phyloP scores from a whole-genome alignment of 2,888 invertebrate species.

The Steinernema hermaphroditum region DNA sequence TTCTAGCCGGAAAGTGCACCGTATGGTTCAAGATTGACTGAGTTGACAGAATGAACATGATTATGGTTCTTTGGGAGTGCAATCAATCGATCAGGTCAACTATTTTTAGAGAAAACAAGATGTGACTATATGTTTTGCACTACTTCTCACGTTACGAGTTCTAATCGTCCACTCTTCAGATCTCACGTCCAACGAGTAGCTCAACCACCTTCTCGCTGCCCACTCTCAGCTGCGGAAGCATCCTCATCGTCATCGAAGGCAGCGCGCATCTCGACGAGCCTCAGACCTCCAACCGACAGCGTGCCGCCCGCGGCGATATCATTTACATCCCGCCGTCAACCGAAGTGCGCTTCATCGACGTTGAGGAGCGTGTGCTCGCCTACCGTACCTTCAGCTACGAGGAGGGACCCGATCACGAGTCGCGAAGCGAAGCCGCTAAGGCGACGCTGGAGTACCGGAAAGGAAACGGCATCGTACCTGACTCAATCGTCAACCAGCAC shows the following conservation, averaged over 20 bases:
- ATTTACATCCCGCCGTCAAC: slow-evolving; percentile 56
- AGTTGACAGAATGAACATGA: no score
- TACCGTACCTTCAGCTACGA: slow-evolving; percentile 64
- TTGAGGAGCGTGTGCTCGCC: slow-evolving; percentile 43
- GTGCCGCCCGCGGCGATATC: slow-evolving; percentile 56
- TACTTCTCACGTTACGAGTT: not conserved
- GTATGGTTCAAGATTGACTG: no score
- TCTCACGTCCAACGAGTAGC: slow-evolving; percentile 25
- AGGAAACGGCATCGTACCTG: slow-evolving; percentile 8
- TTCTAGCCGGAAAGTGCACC: no score
- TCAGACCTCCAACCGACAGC: slow-evolving; percentile 27
- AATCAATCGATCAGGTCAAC: no score
- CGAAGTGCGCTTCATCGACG: slow-evolving; percentile 32
- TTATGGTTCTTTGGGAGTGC: no score
- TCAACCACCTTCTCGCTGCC: slow-evolving; percentile 44
- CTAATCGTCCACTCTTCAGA: not conserved
- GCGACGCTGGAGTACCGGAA: slow-evolving; percentile 3
- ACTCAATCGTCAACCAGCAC: not conserved
- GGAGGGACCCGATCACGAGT: slow-evolving; percentile 56
- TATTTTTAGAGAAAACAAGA: no score
- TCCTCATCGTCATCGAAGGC: slow-evolving; percentile 60
- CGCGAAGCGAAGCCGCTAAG: not conserved
- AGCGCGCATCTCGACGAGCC: slow-evolving; percentile 44
- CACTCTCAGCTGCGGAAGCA: slow-evolving; percentile 58
- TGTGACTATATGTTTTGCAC: no score